Base-by-base conservation (phyloP, 2,797 vertebrate species). In the Falco cherrug region DNA sequence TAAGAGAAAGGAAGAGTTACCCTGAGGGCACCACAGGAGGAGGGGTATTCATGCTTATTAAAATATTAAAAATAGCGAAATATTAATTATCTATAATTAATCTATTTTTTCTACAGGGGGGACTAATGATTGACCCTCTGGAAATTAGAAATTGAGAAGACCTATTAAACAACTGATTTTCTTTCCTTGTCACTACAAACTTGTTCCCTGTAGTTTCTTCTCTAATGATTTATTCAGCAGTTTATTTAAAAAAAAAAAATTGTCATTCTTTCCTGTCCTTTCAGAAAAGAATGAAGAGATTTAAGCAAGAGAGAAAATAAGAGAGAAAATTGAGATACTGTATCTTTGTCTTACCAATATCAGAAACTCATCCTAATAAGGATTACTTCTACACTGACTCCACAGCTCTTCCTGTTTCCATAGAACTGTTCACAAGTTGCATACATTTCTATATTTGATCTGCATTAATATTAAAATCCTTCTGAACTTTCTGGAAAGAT, bases 391-490 rank as follows among this genome's bases (percentile, higher is more conserved):
- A 69, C 37, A 85, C 65, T 87, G 65, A 90, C n/a, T 79, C 74
- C 77, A 83, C 41, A 90, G 61, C 51, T 91, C 61, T 95, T 93
- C 65, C 92, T 79, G 43, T 64, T 96, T 95, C 94, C 87, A 57
- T 88, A 93, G 94, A 97, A 90, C 78, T 89, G 90, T 96, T 96
- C 16, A 18, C 35, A 87, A 85, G 81, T 84, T 84, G 84, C 76
- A 93, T 96, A 59, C 51, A 96, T 97, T 97, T 96, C 78, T 93
- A 95, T 96, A 96, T 95, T 96, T 92, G 89, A 96, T 95, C 91
- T 95, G 47, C 43, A 93, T 96, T 91, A 96, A 94, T 95, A 96
- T 84, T 94, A 89, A 96, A 96, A 95, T 90, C 85, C 48, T 95
- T 85, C 83, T 87, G 89, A 97, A 95, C 69, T 92, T 96, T 97